Conservation (phyloP, 1,140 invertebrate species). For the Caerostris extrusa region DNA sequence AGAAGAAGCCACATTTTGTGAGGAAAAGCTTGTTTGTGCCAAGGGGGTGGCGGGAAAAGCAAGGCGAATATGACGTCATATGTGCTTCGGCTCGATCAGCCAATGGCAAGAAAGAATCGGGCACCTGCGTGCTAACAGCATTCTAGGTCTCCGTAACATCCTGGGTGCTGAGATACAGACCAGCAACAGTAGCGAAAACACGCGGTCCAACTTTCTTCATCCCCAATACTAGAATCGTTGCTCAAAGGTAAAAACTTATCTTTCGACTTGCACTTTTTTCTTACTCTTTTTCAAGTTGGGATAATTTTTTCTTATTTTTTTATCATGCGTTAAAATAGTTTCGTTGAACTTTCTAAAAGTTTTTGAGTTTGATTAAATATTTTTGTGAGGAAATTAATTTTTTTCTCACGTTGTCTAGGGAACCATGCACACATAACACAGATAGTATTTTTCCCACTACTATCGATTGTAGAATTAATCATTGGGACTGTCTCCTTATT, state of each 20-base stretch:
- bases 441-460: conserved; percentile 60
- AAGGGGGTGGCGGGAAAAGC: conserved; percentile 59
- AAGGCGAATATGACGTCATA: conserved; percentile 60
- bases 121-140: conserved; percentile 68
- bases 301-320: not conserved
- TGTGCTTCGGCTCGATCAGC: conserved; percentile 44
- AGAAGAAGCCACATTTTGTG: conserved; percentile 64
- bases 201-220: conserved; percentile 26
- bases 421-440: conserved; percentile 70
- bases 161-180: conserved; percentile 19
- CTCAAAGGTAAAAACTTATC: conserved; percentile 25
- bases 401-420: conserved; percentile 67
- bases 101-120: conserved; percentile 64
- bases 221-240: not conserved
- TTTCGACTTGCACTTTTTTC: not conserved
- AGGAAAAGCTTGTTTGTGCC: not conserved
- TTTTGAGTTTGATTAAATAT: conserved; percentile 23
- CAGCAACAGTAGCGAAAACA: conserved; percentile 70
- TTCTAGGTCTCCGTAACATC: conserved; percentile 46
- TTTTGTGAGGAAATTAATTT: not conserved
- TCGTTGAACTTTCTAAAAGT: not conserved
- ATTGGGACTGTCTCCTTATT: not conserved
- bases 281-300: not conserved
- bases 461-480: conserved; percentile 67
- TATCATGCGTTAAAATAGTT: too few relatives aligned